phyloP scores from a whole-genome alignment of 2,113 vertebrate genomes.

The Eurypyga helias region DNA sequence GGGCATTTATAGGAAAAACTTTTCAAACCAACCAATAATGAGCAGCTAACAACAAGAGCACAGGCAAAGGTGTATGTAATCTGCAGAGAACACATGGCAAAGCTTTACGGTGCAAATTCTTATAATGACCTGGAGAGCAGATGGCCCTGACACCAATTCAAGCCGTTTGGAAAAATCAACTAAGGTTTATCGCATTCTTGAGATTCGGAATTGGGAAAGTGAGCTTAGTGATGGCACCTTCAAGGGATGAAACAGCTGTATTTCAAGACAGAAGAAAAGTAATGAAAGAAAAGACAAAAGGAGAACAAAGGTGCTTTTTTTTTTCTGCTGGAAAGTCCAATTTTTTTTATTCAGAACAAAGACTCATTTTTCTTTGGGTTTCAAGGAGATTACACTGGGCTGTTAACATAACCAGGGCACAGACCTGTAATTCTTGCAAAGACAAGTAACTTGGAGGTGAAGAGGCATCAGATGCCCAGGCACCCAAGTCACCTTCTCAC shows the following conservation, averaged over 20 bases:
- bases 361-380: not conserved
- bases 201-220: not conserved
- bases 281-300: not conserved
- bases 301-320: not conserved
- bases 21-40: constrained; percentile 47
- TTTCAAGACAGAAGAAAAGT: not conserved
- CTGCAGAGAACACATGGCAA: constrained; percentile 55
- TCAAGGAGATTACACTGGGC: not conserved
- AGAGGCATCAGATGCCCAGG: not conserved
- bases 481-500: not conserved
- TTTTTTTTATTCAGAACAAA: not conserved
- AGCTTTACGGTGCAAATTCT: constrained; percentile 43
- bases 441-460: not conserved
- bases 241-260: not conserved
- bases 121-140: constrained; percentile 33
- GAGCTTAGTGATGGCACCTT: not conserved
- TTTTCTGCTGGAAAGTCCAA: not conserved
- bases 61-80: constrained; percentile 56
- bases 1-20: constrained; percentile 39
- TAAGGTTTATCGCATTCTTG: not conserved
- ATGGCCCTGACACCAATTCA: constrained; percentile 34
- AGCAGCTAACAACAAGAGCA: constrained; percentile 57
- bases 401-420: not conserved
- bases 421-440: not conserved
- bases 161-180: not conserved